Base-by-base conservation (phyloP, 2,888 invertebrate species). In the Antheraea yamamai region DNA sequence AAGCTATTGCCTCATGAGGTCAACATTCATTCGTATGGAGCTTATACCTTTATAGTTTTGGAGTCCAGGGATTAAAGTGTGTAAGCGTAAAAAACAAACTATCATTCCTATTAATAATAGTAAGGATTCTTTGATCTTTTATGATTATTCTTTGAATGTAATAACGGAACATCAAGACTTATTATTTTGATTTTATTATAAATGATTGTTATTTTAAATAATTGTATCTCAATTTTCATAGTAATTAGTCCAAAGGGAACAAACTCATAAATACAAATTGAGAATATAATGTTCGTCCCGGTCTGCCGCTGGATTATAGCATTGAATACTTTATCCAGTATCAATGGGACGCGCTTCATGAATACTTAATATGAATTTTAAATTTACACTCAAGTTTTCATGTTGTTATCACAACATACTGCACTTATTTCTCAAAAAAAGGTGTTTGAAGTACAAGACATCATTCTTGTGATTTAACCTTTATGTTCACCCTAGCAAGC, bases 251-350 rank as follows among this genome's bases (percentile, higher is more conserved):
- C 81, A 89, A 23, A 80, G 47, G 79, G 82, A 85, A 76, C 85
- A 83, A n/a, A 77, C 81, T 81, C 81, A 89, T 85, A 83, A 89
- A 85, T 86, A 82, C 74, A 78, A 76, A 81, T 83, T 75, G 82
- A 92, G 91, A 88, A 76, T 81, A 77, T 77, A 79, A 85, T 91
- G 82, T 92, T 80, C 89, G 93, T 94, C 94, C 93, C 90, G 88
- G 87, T 88, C 94, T 94, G 94, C 94, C 94, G 88, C 94, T 88
- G 92, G 86, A 86, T 84, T 89, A 91, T 87, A 91, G 91, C 86
- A 91, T 87, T 75, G 73, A 85, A 76, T 73, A 82, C 90, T 88
- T 87, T 88, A 90, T 87, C 89, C 92, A 92, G 92, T 91, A 93
- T 92, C 93, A 93, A 93, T 85, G 89, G 93, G 92, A 93, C 92